Conservation (phyloP, 2,113 vertebrate genomes). For the Crotalus helleri region DNA sequence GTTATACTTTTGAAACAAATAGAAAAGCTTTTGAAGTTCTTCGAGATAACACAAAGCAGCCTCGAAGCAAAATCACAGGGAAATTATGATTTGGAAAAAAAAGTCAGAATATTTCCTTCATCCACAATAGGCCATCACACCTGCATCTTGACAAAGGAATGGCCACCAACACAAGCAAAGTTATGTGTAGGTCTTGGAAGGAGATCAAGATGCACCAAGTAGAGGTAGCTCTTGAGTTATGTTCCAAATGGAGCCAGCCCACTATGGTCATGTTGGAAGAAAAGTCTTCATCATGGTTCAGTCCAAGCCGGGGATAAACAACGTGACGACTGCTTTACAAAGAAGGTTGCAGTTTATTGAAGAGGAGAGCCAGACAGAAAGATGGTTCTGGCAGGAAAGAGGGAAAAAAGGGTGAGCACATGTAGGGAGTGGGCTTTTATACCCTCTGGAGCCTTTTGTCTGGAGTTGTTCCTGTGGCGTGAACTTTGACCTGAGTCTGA, state of each 20-base stretch:
- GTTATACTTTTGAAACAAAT: background rate
- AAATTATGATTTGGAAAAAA: background rate
- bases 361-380: too few relatives aligned
- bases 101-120: background rate
- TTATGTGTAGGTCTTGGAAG: background rate
- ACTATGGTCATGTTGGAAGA: background rate
- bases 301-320: too few relatives aligned
- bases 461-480: too few relatives aligned
- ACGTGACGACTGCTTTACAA: too few relatives aligned
- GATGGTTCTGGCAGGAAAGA: too few relatives aligned
- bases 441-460: too few relatives aligned
- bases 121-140: background rate
- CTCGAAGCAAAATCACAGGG: background rate
- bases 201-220: background rate
- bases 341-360: too few relatives aligned
- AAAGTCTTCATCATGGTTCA: too few relatives aligned
- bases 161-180: background rate
- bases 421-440: too few relatives aligned
- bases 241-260: background rate
- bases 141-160: background rate
- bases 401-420: too few relatives aligned
- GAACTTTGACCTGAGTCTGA: too few relatives aligned
- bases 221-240: background rate
- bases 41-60: background rate
- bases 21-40: background rate